Conservation (phyloP, 2,888 invertebrate genomes). For the Sphaeridia pumilis region DNA sequence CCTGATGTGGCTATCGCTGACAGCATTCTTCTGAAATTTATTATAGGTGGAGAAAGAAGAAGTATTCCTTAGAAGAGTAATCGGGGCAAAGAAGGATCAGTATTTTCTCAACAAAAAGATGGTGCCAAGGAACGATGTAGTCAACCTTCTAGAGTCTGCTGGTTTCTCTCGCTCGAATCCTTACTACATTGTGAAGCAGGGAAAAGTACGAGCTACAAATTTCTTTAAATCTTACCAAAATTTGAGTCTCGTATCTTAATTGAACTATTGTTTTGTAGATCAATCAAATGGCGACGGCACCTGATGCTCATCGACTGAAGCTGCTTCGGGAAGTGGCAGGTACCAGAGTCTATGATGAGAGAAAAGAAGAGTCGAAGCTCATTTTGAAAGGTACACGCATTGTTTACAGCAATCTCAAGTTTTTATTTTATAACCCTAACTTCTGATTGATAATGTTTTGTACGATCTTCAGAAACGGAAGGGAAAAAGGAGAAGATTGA, state of each 20-base stretch:
- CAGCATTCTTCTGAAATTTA: no score
- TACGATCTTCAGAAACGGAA: slow-evolving; percentile 45
- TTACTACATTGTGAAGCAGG: slow-evolving; percentile 99
- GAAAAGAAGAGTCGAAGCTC: slow-evolving; percentile 89
- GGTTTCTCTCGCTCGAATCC: slow-evolving; percentile 99
- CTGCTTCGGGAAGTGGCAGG: slow-evolving; percentile 92
- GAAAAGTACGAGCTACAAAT: slow-evolving; percentile 57
- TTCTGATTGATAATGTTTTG: no score
- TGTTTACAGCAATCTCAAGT: no score
- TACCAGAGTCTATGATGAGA: slow-evolving; percentile 92
- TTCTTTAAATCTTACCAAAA: no score
- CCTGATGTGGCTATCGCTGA: no score
- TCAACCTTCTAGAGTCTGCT: slow-evolving; percentile 94
- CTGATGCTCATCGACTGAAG: slow-evolving; percentile 91
- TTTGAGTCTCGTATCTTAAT: no score
- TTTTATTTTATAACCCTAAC: no score
- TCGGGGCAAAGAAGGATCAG: slow-evolving; percentile 98
- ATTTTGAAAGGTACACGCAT: slow-evolving; percentile 81
- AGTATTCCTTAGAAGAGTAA: slow-evolving; percentile 85
- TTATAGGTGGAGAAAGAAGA: slow-evolving; percentile 91
- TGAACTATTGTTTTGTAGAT: slow-evolving; percentile 53
- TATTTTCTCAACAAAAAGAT: slow-evolving; percentile 98
- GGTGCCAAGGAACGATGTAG: slow-evolving; percentile 91
- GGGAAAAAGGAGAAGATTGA: slow-evolving; percentile 81
- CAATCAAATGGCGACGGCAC: slow-evolving; percentile 99